Evolutionary conservation across 2,113 vertebrate genomes (phyloP), one percentile per base, ranked within the genome.

Genomic region (Nycticorax nycticorax): DNA sequence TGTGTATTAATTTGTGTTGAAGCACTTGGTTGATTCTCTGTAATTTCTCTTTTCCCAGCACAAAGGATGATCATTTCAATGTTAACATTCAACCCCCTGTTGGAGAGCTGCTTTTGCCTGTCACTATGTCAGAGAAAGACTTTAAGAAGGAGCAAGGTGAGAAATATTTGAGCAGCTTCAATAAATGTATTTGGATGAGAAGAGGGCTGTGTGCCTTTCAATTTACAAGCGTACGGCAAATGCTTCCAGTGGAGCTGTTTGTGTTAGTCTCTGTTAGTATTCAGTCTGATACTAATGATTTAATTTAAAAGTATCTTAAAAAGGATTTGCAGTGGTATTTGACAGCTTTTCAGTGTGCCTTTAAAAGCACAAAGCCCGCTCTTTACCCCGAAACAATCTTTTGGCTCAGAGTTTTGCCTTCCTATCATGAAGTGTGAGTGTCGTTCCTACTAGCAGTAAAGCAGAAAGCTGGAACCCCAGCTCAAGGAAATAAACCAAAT

Each of bases 1-100:
- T 43, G 41, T 43, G 9, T 43, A 43, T 43, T 43, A 43, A 15
- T 43, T 91, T 43, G 41, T 89, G 47, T 86, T 77, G 90, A 95
- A 89, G 62, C 55, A 78, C 60, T 89, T 95, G 12, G 9, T 95
- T 89, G 71, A 63, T 85, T 95, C 79, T 91, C 32, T 92, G 57
- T 94, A 71, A 87, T 85, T 96, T 95, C 89, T 96, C 50, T 67
- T 96, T 92, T 77, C 77, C 47, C 96, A 99, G 99, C 97, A 99
- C 99, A 80, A 99, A 99, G 94, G 98, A 99, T 68, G 98, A 99
- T 96, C 95, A 97, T 94, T 99, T 99, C 97, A 98, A 18, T 88
- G 99, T 99, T 95, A 99, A 87, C 82, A 98, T 99, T 96, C 99
- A 99, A 14, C 99, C 99, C 18, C 98, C 98, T 52, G 98, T 99